Evolutionary conservation across 2,888 invertebrate species (phyloP).

Genomic region (Aphelenchoides bicaudatus): DNA sequence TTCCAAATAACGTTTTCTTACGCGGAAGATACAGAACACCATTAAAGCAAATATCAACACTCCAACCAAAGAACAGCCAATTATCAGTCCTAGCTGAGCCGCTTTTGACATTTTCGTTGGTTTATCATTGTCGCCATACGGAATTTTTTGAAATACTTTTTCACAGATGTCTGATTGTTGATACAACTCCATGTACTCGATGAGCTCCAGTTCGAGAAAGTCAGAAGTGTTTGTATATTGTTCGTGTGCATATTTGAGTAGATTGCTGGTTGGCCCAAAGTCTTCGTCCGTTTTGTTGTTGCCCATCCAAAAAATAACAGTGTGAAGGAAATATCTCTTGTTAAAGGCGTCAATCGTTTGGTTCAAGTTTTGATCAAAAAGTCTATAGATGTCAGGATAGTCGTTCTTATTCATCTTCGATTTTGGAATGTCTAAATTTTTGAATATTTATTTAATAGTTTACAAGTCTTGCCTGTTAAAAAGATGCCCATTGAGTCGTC

Average conservation of each 20-base stretch:
- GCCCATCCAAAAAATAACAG: constrained; percentile 6
- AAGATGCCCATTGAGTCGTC: constrained; percentile 5
- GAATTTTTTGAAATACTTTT: too few relatives aligned
- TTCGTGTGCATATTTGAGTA: too few relatives aligned
- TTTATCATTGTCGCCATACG: too few relatives aligned
- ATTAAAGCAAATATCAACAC: not conserved
- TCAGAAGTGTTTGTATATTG: too few relatives aligned
- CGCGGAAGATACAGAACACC: not conserved
- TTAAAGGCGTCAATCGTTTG: not conserved
- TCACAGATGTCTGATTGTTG: too few relatives aligned
- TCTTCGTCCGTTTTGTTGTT: too few relatives aligned
- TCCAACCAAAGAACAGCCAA: constrained; percentile 8
- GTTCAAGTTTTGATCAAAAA: not conserved
- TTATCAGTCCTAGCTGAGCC: not conserved
- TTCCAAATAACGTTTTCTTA: not conserved
- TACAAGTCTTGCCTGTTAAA: not conserved
- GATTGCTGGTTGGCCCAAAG: too few relatives aligned
- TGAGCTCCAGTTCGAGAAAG: too few relatives aligned
- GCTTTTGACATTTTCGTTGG: too few relatives aligned
- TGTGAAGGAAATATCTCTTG: not conserved
- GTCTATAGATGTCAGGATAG: not conserved
- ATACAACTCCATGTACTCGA: too few relatives aligned
- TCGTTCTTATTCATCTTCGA: too few relatives aligned
- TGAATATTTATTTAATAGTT: not conserved
- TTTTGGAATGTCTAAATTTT: too few relatives aligned